Evolutionary conservation across 2,888 invertebrate genomes (phyloP), one percentile per base, ranked within the genome.

Genomic region (Oeneis ivallda): DNA sequence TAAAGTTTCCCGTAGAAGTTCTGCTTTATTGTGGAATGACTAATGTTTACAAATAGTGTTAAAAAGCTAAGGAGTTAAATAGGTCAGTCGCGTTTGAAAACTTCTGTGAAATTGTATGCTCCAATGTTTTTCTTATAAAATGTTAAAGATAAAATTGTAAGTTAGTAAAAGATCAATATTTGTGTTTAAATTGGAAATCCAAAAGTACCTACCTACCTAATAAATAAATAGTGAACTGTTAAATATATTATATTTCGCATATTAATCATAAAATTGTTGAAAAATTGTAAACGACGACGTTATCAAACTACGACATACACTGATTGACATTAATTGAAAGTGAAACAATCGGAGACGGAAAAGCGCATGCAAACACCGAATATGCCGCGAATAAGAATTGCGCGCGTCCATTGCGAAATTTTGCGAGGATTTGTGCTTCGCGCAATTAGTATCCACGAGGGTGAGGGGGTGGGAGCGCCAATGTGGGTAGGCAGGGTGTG

Each of bases 401-500:
- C 75, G 73, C 70, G 70, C 62, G 69, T 65, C 68, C 67, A 71
- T 71, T 66, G 64, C 60, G 65, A 67, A 67, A 67, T 61, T 60
- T 65, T 60, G 19, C 39, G 54, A 69, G 72, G 72, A 68, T 70
- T 73, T 67, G 75, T 73, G 76, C 73, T 75, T 68, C 76, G 76
- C 76, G 78, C 78, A 79, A 79, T 79, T 76, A 79, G 74, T 86
- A 87, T 85, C 83, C 86, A 85, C 85, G 41, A 57, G 70, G 52
- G 19, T 47, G 54, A 62, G 64, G 71, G 58, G 15, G 9, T 47
- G 50, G 68, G 60, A 65, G 60, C 41, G 4, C 15, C 47, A 2
- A 9, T 17, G 17, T 17, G 47, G 17, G 17, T 49, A 57, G 70
- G 49, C n/a, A 52, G 62, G 71, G 71, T 59, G 65, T 63, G 64